Evolutionary conservation across 1,140 invertebrate species (phyloP).

Genomic region (Zeugodacus cucurbitae): DNA sequence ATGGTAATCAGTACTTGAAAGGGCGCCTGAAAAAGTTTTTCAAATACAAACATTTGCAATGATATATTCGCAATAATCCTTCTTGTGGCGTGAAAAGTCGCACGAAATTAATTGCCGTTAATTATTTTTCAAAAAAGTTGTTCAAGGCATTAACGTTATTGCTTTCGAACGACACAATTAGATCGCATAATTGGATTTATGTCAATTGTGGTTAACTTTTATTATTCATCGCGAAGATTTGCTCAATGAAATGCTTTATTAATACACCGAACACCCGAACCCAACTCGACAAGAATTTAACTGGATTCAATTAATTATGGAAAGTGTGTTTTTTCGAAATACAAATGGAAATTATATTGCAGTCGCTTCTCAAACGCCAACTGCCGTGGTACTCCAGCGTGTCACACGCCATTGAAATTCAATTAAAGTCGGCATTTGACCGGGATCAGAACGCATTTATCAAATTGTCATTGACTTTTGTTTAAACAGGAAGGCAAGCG

Average conservation of each 20-base stretch:
- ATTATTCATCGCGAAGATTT: neutral
- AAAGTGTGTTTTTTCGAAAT: neutral
- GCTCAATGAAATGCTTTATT: neutral
- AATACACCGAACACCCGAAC: neutral
- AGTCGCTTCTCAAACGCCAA: neutral
- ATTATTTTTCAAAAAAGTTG: too few relatives aligned
- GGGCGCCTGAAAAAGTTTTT: too few relatives aligned
- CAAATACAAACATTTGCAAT: too few relatives aligned
- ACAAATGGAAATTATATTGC: neutral
- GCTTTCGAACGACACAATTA: too few relatives aligned
- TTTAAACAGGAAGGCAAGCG: neutral
- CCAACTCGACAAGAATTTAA: neutral
- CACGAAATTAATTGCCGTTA: too few relatives aligned
- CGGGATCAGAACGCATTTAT: conserved; percentile 1
- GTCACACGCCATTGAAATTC: conserved; percentile 14
- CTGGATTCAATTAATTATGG: neutral
- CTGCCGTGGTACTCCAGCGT: neutral
- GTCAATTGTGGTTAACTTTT: neutral
- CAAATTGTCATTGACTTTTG: conserved; percentile 23
- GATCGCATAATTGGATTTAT: neutral
- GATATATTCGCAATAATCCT: too few relatives aligned
- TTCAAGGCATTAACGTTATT: too few relatives aligned
- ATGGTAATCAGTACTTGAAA: too few relatives aligned
- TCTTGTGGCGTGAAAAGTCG: too few relatives aligned
- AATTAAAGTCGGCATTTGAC: conserved; percentile 6